Conservation (phyloP, 2,888 invertebrate genomes). For the Cerastoderma edule region DNA sequence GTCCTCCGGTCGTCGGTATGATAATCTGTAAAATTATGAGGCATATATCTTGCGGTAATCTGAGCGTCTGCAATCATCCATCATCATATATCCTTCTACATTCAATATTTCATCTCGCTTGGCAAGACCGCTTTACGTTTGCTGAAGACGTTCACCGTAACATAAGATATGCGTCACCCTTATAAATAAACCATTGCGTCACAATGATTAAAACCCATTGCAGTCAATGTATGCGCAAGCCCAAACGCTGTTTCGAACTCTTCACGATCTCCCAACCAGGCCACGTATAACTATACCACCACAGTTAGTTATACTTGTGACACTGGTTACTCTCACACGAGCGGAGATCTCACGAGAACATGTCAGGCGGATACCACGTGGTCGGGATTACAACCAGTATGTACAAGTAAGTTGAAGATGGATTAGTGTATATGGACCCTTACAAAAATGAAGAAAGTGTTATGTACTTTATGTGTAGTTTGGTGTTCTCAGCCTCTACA, state of each 20-base stretch:
- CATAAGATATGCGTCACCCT: neutral
- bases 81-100: too few species aligned
- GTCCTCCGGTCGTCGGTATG: too few species aligned
- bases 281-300: constrained; percentile 25
- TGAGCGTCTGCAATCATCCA: too few species aligned
- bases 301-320: constrained; percentile 40
- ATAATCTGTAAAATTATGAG: too few species aligned
- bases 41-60: too few species aligned
- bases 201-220: neutral
- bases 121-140: neutral
- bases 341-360: neutral
- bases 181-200: neutral
- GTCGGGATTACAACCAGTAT: constrained; percentile 20
- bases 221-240: constrained; percentile 1
- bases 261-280: constrained; percentile 12
- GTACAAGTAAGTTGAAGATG: constrained; percentile 44
- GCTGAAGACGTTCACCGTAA: neutral
- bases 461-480: too few species aligned
- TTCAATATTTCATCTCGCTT: neutral
- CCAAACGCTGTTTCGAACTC: neutral
- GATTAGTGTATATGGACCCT: too few species aligned
- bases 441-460: too few species aligned
- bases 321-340: constrained; percentile 28
- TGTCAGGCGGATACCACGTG: neutral
- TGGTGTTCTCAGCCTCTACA: neutral